Evolutionary conservation across 1,140 invertebrate species (phyloP).

Genomic region (Leptopilina boulardi): DNA sequence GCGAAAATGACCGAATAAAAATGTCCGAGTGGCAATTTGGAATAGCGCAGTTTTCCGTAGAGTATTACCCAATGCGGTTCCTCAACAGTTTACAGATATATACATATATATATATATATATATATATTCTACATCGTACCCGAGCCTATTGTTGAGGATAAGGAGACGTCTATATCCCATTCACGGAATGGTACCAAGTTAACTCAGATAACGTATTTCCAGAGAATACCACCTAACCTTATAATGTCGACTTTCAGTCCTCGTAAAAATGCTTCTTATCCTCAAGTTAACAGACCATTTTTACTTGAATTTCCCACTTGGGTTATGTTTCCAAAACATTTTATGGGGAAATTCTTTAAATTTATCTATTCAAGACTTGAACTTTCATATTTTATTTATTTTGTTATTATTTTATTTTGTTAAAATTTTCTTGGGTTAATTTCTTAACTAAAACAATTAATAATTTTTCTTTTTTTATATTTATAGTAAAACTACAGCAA

Average conservation of each 20-base stretch:
- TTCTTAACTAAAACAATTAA: too few species aligned
- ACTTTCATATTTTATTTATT: too few species aligned
- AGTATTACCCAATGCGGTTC: conserved; percentile 20
- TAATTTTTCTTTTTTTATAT: too few species aligned
- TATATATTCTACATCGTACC: neutral
- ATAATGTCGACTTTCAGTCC: neutral
- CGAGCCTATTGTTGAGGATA: conserved; percentile 24
- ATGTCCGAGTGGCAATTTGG: conserved; percentile 32
- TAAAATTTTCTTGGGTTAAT: too few species aligned
- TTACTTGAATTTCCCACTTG: neutral
- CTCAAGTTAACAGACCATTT: conserved; percentile 20
- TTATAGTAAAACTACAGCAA: too few species aligned
- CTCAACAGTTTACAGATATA: conserved; percentile 14
- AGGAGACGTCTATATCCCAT: conserved; percentile 19
- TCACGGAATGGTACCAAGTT: conserved; percentile 6
- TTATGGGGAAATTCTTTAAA: neutral
- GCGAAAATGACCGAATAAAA: conserved; percentile 26
- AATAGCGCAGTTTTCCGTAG: neutral
- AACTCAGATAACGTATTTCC: conserved; percentile 6
- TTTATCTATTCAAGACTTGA: too few species aligned
- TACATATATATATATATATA: too few species aligned
- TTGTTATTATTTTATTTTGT: too few species aligned
- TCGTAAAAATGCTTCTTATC: conserved; percentile 19
- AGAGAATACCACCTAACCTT: conserved; percentile 13
- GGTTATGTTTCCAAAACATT: neutral